Base-by-base conservation (phyloP, 2,797 vertebrate species). In the Gambelia wislizenii region DNA sequence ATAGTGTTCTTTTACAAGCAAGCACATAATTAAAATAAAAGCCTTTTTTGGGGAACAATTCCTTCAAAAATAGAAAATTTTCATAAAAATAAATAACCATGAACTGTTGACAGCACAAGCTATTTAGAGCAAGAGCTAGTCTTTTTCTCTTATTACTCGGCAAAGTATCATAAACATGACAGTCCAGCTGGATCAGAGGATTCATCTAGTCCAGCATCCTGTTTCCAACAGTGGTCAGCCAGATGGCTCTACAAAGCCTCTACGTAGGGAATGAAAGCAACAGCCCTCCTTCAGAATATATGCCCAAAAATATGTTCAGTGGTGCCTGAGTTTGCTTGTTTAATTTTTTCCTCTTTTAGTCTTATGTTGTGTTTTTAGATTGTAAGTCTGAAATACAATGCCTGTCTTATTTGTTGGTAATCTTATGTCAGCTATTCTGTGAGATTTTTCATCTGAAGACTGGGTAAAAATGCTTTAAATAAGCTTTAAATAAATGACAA, bases 401-500 rank as follows among this genome's bases (percentile, higher is more conserved):
- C 3, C 69, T 56, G 36, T 36, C 25, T 85, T 7, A n/a, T 74
- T 74, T 56, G 27, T 75, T 59, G 56, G 18, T 14, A 84, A 84
- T 54, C 70, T 72, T 70, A 84, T 56, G 20, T 22, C 39, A 42
- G 70, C 52, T 70, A 20, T 13, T n/a, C 36, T 30, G 52, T 12
- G 25, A 33, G 52, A 13, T 70, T 22, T 85, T 84, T 75, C 33
- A 47, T 12, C 7, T 27, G 36, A 61, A 36, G 27, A 47, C 1
- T 18, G 54, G 27, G 30, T 42, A 56, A 85, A 85, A 75, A 75
- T 75, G 39, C 30, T 85, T 42, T 75, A 56, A 85, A 44, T 85
- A 75, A 85, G 39, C 30, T 85, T 42, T 75, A 56, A 85, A 44
- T 85, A 75, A 85, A 75, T 85, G 74, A 85, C 54, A 69, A 69